phyloP scores from a whole-genome alignment of 2,797 vertebrate genomes.

The Falco columbarius region DNA sequence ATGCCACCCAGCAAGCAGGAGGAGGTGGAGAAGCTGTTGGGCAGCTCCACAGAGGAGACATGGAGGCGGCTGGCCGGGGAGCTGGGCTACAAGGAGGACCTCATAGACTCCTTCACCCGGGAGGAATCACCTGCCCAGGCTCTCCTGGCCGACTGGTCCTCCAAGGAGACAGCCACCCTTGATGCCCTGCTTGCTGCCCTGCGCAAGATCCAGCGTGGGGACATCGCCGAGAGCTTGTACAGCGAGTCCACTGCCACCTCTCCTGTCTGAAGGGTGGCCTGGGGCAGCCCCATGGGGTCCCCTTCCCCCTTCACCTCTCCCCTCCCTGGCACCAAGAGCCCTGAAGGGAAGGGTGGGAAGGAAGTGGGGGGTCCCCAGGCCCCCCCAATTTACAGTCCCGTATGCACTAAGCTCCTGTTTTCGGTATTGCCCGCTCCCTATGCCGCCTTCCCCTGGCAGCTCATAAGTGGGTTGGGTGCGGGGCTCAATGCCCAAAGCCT shows the following conservation, averaged over 20 bases:
- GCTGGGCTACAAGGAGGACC: slow-evolving; percentile 91
- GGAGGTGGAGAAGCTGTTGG: slow-evolving; percentile 89
- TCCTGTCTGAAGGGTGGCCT: slow-evolving; percentile 73
- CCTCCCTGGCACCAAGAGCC: neutral
- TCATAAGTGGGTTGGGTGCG: accelerated
- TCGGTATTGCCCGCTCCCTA: slow-evolving; percentile 30
- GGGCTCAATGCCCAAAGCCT: accelerated
- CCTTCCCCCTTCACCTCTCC: neutral
- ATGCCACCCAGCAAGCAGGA: slow-evolving; percentile 83
- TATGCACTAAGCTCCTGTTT: slow-evolving; percentile 60
- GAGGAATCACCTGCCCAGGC: slow-evolving; percentile 88
- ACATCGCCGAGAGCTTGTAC: slow-evolving; percentile 89
- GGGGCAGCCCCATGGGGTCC: neutral
- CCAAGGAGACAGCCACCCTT: slow-evolving; percentile 90
- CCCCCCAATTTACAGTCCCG: neutral
- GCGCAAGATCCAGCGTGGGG: slow-evolving; percentile 89
- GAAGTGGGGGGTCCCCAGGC: slow-evolving; percentile 33
- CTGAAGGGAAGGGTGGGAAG: slow-evolving; percentile 15
- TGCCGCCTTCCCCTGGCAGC: neutral
- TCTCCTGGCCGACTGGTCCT: slow-evolving; percentile 89
- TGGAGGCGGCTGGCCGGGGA: slow-evolving; percentile 92
- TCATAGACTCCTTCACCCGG: slow-evolving; percentile 88
- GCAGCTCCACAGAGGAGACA: slow-evolving; percentile 81
- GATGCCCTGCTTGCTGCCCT: slow-evolving; percentile 89
- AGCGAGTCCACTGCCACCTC: slow-evolving; percentile 91